Evolutionary conservation across 2,797 vertebrate genomes (phyloP), one percentile per base, ranked within the genome.

Genomic region (Amniataba percoides): DNA sequence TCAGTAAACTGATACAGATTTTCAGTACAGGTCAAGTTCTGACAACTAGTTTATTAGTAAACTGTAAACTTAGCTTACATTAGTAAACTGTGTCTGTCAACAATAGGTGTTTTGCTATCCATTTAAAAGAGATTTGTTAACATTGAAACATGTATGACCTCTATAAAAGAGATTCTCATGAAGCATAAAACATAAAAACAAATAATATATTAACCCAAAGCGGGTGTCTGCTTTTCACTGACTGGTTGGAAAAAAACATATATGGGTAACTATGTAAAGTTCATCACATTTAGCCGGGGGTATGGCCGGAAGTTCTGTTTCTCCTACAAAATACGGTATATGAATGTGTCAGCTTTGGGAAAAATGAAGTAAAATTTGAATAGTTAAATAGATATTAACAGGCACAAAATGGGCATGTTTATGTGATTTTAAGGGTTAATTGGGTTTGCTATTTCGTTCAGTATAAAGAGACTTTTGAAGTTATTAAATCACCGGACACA

Each of bases 311-410:
- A 58, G 15, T 48, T 16, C 1, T 18, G 1, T n/a, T 19, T 48
- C 40, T 18, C 46, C 31, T 78, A 74, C 71, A 78, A 70, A 82
- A 69, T 81, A 82, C 0, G 34, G 1, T 8, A 4, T 0, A 14
- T 1, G 3, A 31, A 13, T 43, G 12, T 31, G 11, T 57, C 31
- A 56, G 13, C 2, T 9, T 9, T 1, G 16, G 11, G 15, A 31
- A 31, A 5, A 31, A 31, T 31, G 27, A 27, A 31, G 27, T 3
- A 31, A 31, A 31, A 31, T 2, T 36, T n/a, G 45, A 19, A 57
- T 55, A 36, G 13, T 31, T 13, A 25, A 40, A 31, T n/a, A 36
- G 36, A 51, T 8, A 43, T 62, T 13, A 23, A 39, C 45, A 3
- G 62, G 36, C 40, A 21, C 27, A 48, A 21, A 60, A 48, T 3